Evolutionary conservation across 35 echinoderm and acorn worm genomes (phyloP).

Genomic region (Heliocidaris erythrogramma): DNA sequence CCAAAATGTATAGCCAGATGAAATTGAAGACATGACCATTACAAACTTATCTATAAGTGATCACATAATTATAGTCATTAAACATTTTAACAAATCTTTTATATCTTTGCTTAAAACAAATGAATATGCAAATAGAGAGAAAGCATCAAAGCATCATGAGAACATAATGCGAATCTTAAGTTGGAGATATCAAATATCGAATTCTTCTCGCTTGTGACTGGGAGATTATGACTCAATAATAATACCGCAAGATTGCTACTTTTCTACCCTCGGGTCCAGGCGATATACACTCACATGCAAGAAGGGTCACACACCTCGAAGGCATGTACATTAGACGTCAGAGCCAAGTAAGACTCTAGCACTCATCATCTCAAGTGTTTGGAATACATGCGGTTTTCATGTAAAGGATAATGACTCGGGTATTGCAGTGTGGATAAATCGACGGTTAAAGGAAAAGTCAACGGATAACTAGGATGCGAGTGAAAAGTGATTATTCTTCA

Average conservation of each 20-base stretch:
- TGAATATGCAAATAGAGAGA: too few relatives aligned
- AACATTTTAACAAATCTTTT: too few relatives aligned
- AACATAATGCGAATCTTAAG: neutral
- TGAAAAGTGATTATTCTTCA: too few relatives aligned
- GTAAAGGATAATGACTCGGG: neutral
- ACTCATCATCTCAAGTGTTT: neutral
- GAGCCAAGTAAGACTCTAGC: neutral
- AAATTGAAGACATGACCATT: too few relatives aligned
- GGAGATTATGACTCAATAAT: neutral
- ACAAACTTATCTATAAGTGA: too few relatives aligned
- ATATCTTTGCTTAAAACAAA: too few relatives aligned
- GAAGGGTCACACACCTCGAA: neutral
- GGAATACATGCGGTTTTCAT: neutral
- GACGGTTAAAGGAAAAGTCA: neutral
- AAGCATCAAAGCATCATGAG: too few relatives aligned
- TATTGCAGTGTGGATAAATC: neutral
- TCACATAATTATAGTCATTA: too few relatives aligned
- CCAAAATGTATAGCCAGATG: too few relatives aligned
- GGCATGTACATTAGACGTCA: neutral
- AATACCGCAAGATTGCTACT: neutral
- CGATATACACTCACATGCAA: neutral
- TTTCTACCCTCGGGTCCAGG: neutral
- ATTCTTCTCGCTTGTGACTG: neutral
- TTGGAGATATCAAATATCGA: neutral
- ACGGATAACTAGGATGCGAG: too few relatives aligned